A percentile compares a stretch with the other conserved stretches of the same genome.
Evolutionary conservation across 2,797 vertebrate genomes (phyloP).

Genomic region (Anguilla obscura): DNA sequence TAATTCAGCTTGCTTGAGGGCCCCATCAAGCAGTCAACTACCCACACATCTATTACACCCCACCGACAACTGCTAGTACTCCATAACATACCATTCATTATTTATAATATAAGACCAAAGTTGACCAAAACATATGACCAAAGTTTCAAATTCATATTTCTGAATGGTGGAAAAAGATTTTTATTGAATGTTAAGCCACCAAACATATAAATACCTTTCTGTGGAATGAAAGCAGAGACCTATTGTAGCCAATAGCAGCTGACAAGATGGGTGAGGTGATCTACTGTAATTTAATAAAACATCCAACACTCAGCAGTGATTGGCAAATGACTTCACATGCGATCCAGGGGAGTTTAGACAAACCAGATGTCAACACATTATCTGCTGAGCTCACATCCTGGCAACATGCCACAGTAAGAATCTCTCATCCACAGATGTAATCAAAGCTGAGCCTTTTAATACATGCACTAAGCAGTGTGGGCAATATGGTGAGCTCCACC

Average conservation of each 20-base stretch:
- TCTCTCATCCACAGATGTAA: conserved; percentile 39
- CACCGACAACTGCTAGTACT: neutral
- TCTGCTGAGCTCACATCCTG: conserved; percentile 43
- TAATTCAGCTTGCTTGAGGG: neutral
- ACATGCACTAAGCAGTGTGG: neutral
- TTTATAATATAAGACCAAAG: neutral
- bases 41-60: neutral
- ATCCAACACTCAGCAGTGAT: neutral
- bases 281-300: conserved; percentile 20
- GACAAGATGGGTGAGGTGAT: neutral
- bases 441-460: conserved; percentile 27
- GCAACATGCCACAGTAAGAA: conserved; percentile 36
- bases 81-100: neutral
- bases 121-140: no score
- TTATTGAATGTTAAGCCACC: neutral
- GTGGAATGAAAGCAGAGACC: neutral
- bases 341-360: conserved; percentile 59
- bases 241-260: neutral
- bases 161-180: neutral
- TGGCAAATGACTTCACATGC: conserved; percentile 50
- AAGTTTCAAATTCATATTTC: neutral
- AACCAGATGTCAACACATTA: conserved; percentile 65
- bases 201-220: neutral
- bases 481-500: neutral
- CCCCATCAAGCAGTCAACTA: neutral